These are phyloP conservation scores for Pseudopodoces humilis DNA, from an alignment of 2,113 vertebrate genomes.

Conservation along the genomic window DNA sequence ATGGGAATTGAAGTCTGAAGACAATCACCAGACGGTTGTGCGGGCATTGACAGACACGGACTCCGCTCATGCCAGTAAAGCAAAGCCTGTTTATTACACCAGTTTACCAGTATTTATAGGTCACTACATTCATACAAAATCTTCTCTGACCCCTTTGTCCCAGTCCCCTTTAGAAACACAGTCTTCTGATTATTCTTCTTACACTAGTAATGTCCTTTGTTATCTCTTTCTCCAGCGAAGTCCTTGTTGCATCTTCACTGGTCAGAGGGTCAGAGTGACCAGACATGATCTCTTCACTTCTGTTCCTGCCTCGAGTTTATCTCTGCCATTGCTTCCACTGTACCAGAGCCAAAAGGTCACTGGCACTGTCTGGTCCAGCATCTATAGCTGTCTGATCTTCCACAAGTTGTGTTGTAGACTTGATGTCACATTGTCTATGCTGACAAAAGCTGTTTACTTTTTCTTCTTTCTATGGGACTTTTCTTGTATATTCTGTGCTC, in stretches of 20 bases:
- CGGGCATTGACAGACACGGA: background rate
- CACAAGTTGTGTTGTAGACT: background rate
- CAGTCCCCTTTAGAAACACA: background rate
- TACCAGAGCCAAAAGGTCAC: background rate
- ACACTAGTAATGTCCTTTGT: background rate
- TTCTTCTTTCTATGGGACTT: background rate
- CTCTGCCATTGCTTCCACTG: background rate
- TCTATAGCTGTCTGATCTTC: background rate
- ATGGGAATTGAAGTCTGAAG: slow-evolving; percentile 30
- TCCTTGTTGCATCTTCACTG: background rate
- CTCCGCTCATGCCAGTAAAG: background rate
- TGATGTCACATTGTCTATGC: background rate
- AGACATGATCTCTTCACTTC: background rate
- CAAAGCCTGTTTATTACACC: background rate
- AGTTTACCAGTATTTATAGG: background rate
- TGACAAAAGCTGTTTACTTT: background rate
- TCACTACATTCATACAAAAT: fast-evolving
- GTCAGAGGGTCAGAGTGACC: background rate
- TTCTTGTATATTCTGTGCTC: background rate
- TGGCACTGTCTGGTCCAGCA: background rate
- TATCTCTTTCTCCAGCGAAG: background rate
- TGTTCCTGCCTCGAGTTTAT: background rate
- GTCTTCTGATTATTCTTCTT: background rate
- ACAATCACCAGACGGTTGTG: slow-evolving; percentile 10
- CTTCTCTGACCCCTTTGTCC: background rate